Percentiles rank a stretch among this genome's conserved stretches.
Evolutionary conservation across 2,113 vertebrate genomes (phyloP).

Genomic region (Dolichotis patagonum): DNA sequence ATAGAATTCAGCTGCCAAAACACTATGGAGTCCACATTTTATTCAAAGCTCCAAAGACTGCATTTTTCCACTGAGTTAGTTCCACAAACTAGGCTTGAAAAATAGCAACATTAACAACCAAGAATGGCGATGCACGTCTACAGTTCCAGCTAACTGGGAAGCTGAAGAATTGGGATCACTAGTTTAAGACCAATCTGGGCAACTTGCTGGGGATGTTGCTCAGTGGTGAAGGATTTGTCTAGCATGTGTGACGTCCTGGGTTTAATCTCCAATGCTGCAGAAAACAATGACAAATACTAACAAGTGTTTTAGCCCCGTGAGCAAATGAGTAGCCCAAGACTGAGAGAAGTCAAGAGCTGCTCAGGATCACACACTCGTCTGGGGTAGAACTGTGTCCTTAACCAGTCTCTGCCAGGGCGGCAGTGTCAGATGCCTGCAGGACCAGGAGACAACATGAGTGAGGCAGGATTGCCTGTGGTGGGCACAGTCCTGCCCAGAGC

Average conservation of each 20-base stretch:
- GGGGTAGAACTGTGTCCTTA: not conserved
- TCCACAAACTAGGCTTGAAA: not conserved
- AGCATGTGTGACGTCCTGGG: not conserved
- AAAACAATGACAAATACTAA: not conserved
- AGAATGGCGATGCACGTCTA: not conserved
- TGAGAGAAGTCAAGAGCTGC: not conserved
- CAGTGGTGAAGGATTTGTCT: not conserved
- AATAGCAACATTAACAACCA: not conserved
- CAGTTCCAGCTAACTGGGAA: not conserved
- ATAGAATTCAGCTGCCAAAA: not conserved
- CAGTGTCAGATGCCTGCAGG: not conserved
- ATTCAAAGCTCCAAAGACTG: not conserved
- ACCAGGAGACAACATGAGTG: not conserved
- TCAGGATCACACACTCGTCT: not conserved
- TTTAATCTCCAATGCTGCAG: not conserved
- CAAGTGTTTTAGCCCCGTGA: too few relatives aligned
- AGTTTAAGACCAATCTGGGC: not conserved
- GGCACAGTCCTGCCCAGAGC: not conserved
- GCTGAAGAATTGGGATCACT: not conserved
- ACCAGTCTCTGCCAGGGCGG: not conserved
- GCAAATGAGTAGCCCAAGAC: not conserved
- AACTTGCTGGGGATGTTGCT: not conserved
- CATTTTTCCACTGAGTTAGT: slow-evolving; percentile 2
- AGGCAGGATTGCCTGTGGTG: not conserved
- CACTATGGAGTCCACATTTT: not conserved